phyloP scores from a whole-genome alignment of 2,797 vertebrate species.

The Alcedo atthis region DNA sequence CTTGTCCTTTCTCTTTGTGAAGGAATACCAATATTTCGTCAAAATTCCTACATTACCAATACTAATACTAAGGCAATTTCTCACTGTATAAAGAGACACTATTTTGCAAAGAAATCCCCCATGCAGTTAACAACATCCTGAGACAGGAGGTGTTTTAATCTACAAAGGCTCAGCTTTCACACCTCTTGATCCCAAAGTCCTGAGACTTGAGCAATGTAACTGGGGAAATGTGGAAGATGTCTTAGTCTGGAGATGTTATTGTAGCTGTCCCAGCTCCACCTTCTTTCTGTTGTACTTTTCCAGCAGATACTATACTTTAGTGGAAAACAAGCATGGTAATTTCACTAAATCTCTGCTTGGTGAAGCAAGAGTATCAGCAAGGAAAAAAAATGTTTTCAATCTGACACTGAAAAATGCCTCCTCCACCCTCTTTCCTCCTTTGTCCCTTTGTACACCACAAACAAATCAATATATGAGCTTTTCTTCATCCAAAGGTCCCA shows the following conservation, averaged over 20 bases:
- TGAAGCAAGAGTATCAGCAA: not conserved
- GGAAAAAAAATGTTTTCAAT: not conserved
- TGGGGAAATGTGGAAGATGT: not conserved
- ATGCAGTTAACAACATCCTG: not conserved
- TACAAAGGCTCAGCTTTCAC: not conserved
- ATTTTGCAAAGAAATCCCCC: not conserved
- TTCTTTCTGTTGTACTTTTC: not conserved
- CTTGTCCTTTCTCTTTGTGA: not conserved
- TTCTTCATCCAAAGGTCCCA: not conserved
- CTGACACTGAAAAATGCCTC: not conserved
- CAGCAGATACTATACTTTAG: not conserved
- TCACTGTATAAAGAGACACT: not conserved
- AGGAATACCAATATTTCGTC: not conserved
- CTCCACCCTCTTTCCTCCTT: not conserved
- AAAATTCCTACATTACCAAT: not conserved
- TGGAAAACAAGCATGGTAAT: not conserved
- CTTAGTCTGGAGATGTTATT: not conserved
- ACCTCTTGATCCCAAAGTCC: not conserved
- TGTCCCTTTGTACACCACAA: not conserved
- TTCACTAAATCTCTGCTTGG: not conserved
- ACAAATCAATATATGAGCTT: accelerated
- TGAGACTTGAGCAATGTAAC: not conserved
- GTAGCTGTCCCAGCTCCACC: not conserved
- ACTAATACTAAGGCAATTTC: not conserved
- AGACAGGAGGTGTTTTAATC: not conserved